Conservation (phyloP, 2,888 invertebrate species). For the Helobdella robusta region DNA sequence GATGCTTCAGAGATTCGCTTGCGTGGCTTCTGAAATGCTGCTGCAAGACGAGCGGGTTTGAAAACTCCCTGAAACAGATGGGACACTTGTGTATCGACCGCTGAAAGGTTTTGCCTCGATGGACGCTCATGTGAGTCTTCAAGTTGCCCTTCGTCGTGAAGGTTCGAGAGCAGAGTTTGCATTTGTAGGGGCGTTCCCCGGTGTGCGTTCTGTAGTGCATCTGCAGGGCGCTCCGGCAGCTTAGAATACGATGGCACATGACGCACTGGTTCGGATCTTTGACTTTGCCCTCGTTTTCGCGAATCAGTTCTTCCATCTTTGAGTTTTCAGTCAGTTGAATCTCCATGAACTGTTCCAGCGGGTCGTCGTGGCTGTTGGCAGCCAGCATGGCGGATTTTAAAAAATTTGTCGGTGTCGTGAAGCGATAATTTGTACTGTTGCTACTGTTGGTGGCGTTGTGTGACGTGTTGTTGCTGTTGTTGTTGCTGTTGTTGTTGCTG, state of each 20-base stretch:
- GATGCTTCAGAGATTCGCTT: conserved; percentile 27
- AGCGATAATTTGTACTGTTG: neutral
- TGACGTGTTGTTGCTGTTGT: too few relatives aligned
- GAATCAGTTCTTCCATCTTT: conserved; percentile 89
- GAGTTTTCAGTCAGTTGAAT: conserved; percentile 90
- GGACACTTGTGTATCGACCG: conserved; percentile 77
- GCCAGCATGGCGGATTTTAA: conserved; percentile 21
- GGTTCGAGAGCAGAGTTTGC: conserved; percentile 59
- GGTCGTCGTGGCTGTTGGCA: conserved; percentile 41
- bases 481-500: too few relatives aligned
- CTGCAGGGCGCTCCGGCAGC: conserved; percentile 90
- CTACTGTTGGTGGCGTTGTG: neutral
- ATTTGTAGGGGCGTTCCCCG: conserved; percentile 49
- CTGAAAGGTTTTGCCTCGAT: conserved; percentile 78
- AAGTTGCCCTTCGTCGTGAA: conserved; percentile 99
- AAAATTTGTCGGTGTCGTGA: conserved; percentile 8
- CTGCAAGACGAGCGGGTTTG: conserved; percentile 80
- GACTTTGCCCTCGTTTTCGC: conserved; percentile 84
- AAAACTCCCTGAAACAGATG: conserved; percentile 85
- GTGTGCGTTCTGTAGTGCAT: conserved; percentile 71
- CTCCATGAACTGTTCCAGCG: conserved; percentile 62
- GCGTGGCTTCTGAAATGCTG: conserved; percentile 83
- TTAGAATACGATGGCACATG: conserved; percentile 87
- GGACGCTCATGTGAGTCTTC: conserved; percentile 99
- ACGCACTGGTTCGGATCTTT: conserved; percentile 94